phyloP scores from a whole-genome alignment of 2,113 vertebrate species.

The Muscicapa adusta region DNA sequence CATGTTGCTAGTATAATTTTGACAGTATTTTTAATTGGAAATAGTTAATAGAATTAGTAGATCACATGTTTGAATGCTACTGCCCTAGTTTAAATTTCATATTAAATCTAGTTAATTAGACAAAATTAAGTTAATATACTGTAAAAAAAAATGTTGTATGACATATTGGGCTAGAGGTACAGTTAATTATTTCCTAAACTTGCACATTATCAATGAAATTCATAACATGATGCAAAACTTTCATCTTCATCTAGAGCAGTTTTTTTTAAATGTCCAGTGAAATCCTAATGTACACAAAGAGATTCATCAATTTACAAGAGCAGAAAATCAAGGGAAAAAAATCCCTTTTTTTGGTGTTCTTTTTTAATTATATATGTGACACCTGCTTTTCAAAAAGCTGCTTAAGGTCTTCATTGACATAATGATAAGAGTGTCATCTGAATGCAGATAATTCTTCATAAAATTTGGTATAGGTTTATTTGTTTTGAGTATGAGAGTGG shows the following conservation, averaged over 20 bases:
- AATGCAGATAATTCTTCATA: not conserved
- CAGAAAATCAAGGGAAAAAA: not conserved
- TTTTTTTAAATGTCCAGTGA: not conserved
- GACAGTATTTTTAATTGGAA: not conserved
- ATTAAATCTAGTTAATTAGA: not conserved
- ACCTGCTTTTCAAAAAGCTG: not conserved
- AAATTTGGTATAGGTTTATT: not conserved
- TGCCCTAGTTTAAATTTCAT: not conserved
- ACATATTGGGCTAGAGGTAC: not conserved
- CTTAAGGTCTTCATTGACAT: not conserved
- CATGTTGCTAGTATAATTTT: not conserved
- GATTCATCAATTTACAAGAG: not conserved
- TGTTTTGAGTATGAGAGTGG: not conserved
- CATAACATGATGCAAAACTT: not conserved
- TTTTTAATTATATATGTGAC: not conserved
- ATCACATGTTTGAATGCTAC: not conserved
- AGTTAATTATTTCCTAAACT: not conserved
- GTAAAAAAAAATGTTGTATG: not conserved
- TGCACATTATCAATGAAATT: not conserved
- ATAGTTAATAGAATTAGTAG: not conserved
- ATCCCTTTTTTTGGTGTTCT: rapidly evolving
- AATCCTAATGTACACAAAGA: not conserved
- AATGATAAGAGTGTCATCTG: not conserved
- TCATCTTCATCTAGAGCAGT: not conserved
- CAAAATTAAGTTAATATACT: not conserved